Evolutionary conservation across 2,113 vertebrate species (phyloP), one percentile per base, ranked within the genome.

Genomic region (Cynoglossus semilaevis): DNA sequence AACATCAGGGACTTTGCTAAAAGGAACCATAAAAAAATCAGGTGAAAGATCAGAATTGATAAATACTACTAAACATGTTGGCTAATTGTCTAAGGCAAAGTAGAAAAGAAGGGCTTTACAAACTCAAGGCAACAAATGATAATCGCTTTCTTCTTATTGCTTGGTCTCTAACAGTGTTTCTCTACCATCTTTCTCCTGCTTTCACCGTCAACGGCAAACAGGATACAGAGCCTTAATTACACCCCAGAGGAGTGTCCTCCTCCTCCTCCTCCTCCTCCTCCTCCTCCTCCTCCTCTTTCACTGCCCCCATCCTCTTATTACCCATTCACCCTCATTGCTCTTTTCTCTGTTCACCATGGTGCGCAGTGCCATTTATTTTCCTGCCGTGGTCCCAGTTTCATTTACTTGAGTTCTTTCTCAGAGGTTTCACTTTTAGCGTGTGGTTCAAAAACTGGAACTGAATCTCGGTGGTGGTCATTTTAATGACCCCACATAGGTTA

Each of bases 191-290:
- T 59, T 45, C 63, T 58, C 58, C 37, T 41, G 54, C 58, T 56
- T 37, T 36, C 18, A 40, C 18, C 48, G 81, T 81, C 79, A 84
- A 54, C 55, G 64, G 74, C 38, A 50, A 70, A 74, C 66, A 64
- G 62, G 53, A 76, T 76, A 71, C 59, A 37, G 67, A 57, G 51
- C 59, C 38, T 72, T 88, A 86, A 86, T 86, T 85, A 80, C 77
- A 72, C 73, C 82, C 80, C 74, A 63, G 75, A 82, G 73, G 75
- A 79, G 51, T 62, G 9, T 58, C 52, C 40, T 51, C 56, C 52
- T 68, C 63, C 47, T 49, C 10, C 22, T 29, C 22, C 22, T 29
- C 22, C 22, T 29, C 22, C 22, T 4, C 22, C 22, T 29, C 22
- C 22, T 4, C 22, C 22, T 29, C 22, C 22, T 4, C 38, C 38